Evolutionary conservation across 2,113 vertebrate genomes (phyloP), one percentile per base, ranked within the genome.

Genomic region (Rallus limicola): DNA sequence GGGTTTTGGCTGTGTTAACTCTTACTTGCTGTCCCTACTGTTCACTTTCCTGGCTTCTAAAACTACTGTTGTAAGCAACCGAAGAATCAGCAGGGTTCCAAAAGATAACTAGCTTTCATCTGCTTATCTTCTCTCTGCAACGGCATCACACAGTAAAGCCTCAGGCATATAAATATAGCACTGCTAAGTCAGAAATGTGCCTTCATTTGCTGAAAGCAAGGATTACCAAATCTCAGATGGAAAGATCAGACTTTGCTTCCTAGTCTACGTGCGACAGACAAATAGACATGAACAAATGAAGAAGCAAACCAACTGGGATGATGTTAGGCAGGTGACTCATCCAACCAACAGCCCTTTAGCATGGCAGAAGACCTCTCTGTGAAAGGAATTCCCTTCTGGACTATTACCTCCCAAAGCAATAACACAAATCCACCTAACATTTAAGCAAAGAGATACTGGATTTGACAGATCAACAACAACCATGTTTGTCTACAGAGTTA

Each of bases 401-500:
- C 97, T 97, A 96, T 72, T 97, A 81, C 92, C 81, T 97, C 95
- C 95, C 91, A 94, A 77, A 97, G 97, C 95, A 98, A 97, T 96
- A 98, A 97, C 63, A 59, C 31, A 97, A 97, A 98, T 98, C 96
- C 96, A 94, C 86, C 94, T 97, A 98, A 98, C 97, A 97, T 98
- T 97, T 98, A 97, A 97, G 97, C 67, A 93, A 96, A 97, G 91
- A 88, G 81, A 96, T 97, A 97, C 92, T 97, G 90, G 91, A 78
- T 93, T 95, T 96, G 95, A 95, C 95, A 97, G 94, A 96, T 94
- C 95, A 88, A 95, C 86, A 95, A 64, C 4, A n/a, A 91, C 92
- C 78, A 6, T 93, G 83, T 98, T 98, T 98, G 92, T 83, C 94
- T 97, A 87, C 81, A 46, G 84, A 90, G 74, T 96, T 98, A 97